Evolutionary conservation across 2,888 invertebrate genomes (phyloP).

Genomic region (Ceriagrion tenellum): DNA sequence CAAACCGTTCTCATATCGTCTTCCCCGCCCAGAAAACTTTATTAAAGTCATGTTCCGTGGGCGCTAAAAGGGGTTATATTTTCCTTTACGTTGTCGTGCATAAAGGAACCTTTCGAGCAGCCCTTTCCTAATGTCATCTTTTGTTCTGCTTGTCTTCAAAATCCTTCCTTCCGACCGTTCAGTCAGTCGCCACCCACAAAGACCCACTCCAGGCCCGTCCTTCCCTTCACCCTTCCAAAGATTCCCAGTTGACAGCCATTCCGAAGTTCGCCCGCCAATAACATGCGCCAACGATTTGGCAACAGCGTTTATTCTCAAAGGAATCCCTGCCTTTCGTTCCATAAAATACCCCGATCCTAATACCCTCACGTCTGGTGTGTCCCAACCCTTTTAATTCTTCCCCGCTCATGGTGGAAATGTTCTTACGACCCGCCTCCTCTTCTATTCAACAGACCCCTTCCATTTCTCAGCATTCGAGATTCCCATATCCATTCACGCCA

Average conservation of each 20-base stretch:
- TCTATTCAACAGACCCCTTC: not conserved
- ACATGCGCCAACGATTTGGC: not conserved
- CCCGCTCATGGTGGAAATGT: not conserved
- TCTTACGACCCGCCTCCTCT: not conserved
- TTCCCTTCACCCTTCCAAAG: not conserved
- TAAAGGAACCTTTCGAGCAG: not conserved
- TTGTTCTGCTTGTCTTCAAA: not conserved
- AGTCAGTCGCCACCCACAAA: not conserved
- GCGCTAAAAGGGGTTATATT: not conserved
- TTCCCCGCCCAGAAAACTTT: not conserved
- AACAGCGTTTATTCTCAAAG: conserved; percentile 24
- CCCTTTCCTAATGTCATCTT: not conserved
- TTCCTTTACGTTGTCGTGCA: not conserved
- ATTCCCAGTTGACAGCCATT: not conserved
- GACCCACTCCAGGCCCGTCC: not conserved
- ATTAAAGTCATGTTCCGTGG: not conserved
- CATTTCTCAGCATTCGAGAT: not conserved
- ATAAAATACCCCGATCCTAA: not conserved
- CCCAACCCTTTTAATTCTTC: not conserved
- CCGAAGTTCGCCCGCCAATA: conserved; percentile 9
- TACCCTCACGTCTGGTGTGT: not conserved
- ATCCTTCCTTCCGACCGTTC: not conserved
- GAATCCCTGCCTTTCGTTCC: not conserved
- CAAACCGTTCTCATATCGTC: not conserved
- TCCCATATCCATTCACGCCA: not conserved